Evolutionary conservation across 2,797 vertebrate genomes (phyloP), one percentile per base, ranked within the genome.

Genomic region (Hydrolagus colliei): DNA sequence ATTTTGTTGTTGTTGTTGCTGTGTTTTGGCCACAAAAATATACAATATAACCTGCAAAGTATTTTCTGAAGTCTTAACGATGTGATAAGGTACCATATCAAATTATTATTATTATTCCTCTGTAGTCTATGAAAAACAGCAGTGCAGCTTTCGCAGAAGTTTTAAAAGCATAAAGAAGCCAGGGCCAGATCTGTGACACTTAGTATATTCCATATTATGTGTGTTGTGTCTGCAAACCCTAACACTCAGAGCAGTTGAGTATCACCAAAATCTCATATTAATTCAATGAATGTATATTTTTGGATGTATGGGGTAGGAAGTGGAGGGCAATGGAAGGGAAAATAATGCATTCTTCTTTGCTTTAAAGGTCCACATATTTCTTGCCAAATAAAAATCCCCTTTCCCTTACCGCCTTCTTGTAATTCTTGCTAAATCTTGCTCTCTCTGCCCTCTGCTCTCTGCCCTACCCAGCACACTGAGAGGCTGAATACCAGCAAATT

Each of bases 401-500:
- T 41, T 41, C 4, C 35, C 14, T 20, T 71, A 41, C 9, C 9
- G 2, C 41, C 41, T 52, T 91, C 82, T 89, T 89, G 73, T 91
- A 87, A 90, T 89, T 92, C 91, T 90, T 92, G 90, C 41, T 52
- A 87, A 90, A 90, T 92, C 91, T 90, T 92, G 90, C 41, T 52
- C 92, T 91, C 87, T 91, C 91, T 93, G 89, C 94, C 91, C 94
- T 89, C 92, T 92, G 92, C 93, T 94, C 91, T 93, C 92, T 93
- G 89, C 92, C 93, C 92, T 93, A 91, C 93, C 91, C 92, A 93
- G 93, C 93, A 92, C 92, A 90, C 91, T 91, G 92, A 52, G 41
- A 3, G 41, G 41, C 41, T 52, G 41, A 52, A 6, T 52, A 52
- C 41, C 41, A 52, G 41, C 41, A 6, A 52, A 52, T 3, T 6